Percentiles rank a stretch among this genome's conserved stretches.
phyloP scores from a whole-genome alignment of 2,888 invertebrate genomes.

The Sphinx pinastri region DNA sequence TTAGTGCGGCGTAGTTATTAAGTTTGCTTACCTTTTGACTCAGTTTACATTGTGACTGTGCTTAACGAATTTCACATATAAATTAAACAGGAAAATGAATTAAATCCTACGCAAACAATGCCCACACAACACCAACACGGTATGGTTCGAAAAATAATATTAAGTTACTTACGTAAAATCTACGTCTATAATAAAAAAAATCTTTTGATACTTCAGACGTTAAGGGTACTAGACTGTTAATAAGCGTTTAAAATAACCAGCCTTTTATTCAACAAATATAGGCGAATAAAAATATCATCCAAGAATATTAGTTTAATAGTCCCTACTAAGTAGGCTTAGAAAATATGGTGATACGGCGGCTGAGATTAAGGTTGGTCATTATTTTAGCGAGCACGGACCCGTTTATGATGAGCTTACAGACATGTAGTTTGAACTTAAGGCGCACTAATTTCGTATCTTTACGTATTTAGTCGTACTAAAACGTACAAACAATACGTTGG shows the following conservation, averaged over 20 bases:
- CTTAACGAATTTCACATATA: slow-evolving; percentile 41
- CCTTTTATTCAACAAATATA: not conserved
- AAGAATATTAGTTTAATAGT: slow-evolving; percentile 25
- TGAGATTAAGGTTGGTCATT: slow-evolving; percentile 34
- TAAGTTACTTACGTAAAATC: too few relatives aligned
- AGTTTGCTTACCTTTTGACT: slow-evolving; percentile 38
- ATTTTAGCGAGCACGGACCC: slow-evolving; percentile 29
- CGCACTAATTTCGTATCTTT: not conserved
- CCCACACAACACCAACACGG: too few relatives aligned
- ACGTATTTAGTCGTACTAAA: not conserved
- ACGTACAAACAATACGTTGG: not conserved
- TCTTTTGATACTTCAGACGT: too few relatives aligned
- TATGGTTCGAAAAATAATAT: too few relatives aligned
- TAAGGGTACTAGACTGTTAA: too few relatives aligned
- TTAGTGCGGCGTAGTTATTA: slow-evolving; percentile 32
- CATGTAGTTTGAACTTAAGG: slow-evolving; percentile 30
- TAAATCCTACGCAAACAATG: too few relatives aligned
- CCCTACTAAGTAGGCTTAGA: slow-evolving; percentile 28
- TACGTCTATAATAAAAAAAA: too few relatives aligned
- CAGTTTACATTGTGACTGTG: slow-evolving; percentile 34
- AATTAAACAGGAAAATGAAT: slow-evolving; percentile 33
- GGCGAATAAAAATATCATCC: slow-evolving; percentile 14
- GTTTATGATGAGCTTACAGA: slow-evolving; percentile 33
- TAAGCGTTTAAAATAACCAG: too few relatives aligned
- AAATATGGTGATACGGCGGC: slow-evolving; percentile 27